Percentiles rank a stretch among this genome's conserved stretches.
Evolutionary conservation across 2,797 vertebrate genomes (phyloP).

Genomic region (Cyclura pinguis): DNA sequence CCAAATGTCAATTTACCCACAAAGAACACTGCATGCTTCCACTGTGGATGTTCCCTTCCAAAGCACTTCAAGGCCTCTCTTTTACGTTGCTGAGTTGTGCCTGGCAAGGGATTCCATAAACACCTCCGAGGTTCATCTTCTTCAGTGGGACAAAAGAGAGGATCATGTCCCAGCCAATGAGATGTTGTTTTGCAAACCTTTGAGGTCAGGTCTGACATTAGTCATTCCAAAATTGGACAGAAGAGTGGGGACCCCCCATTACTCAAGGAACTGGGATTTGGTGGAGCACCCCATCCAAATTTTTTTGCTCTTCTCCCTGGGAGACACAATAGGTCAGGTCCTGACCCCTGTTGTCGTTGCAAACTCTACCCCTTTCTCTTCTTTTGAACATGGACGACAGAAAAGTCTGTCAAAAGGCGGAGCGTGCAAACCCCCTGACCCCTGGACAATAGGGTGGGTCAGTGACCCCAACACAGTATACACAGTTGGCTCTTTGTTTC

Average conservation of each 20-base stretch:
- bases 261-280: constrained; percentile 80
- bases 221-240: constrained; percentile 88
- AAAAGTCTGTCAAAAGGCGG: constrained; percentile 86
- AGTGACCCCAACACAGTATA: constrained; percentile 84
- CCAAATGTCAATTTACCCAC: no score
- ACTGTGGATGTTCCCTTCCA: neutral
- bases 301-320: constrained; percentile 33
- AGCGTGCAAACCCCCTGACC: constrained; percentile 85
- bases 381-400: constrained; percentile 78
- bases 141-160: constrained; percentile 82
- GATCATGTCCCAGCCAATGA: constrained; percentile 84
- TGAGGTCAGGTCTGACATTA: constrained; percentile 83
- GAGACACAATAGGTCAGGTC: constrained; percentile 82
- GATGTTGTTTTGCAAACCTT: constrained; percentile 83
- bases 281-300: constrained; percentile 84
- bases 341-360: constrained; percentile 80
- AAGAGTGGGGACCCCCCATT: constrained; percentile 69
- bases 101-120: constrained; percentile 85
- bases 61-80: neutral
- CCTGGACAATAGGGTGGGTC: constrained; percentile 84
- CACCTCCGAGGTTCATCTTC: constrained; percentile 86
- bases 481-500: constrained; percentile 73
- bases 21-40: neutral
- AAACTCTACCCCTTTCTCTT: constrained; percentile 79
- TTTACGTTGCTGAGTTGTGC: constrained; percentile 80